Conservation (phyloP, 35 echinoderm and acorn worm genomes). For the Lytechinus variegatus region DNA sequence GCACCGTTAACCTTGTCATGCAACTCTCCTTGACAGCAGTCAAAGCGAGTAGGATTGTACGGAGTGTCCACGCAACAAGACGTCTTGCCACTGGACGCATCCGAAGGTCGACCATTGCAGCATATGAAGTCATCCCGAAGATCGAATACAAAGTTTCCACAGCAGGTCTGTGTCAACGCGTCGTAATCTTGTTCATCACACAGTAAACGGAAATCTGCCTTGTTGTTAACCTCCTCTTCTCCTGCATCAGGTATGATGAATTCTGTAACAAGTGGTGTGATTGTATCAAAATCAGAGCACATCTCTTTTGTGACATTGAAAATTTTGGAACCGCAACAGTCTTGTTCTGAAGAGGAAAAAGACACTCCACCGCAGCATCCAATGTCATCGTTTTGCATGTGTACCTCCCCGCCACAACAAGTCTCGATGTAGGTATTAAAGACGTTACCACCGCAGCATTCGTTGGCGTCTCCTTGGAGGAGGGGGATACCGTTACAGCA, state of each 20-base stretch:
- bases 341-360: not conserved
- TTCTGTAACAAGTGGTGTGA: not conserved
- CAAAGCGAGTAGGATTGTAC: slow-evolving; percentile 26
- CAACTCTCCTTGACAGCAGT: slow-evolving; percentile 23
- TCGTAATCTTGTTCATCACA: not conserved
- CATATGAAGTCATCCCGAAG: not conserved
- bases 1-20: slow-evolving; percentile 34
- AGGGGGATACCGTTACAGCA: slow-evolving; percentile 17
- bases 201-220: not conserved
- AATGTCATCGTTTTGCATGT: not conserved
- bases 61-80: not conserved
- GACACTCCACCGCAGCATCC: not conserved
- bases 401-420: slow-evolving; percentile 1
- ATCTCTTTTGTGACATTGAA: not conserved
- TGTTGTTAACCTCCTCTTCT: not conserved
- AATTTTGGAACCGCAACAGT: not conserved
- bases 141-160: slow-evolving; percentile 23
- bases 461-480: not conserved
- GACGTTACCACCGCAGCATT: slow-evolving; percentile 30
- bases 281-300: not conserved
- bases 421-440: not conserved
- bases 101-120: not conserved
- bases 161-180: not conserved
- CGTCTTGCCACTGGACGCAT: slow-evolving; percentile 6
- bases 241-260: not conserved